A percentile compares a stretch with the other conserved stretches of the same genome.
Conservation (phyloP, 2,113 vertebrate genomes). For the Triplophysa rosa region DNA sequence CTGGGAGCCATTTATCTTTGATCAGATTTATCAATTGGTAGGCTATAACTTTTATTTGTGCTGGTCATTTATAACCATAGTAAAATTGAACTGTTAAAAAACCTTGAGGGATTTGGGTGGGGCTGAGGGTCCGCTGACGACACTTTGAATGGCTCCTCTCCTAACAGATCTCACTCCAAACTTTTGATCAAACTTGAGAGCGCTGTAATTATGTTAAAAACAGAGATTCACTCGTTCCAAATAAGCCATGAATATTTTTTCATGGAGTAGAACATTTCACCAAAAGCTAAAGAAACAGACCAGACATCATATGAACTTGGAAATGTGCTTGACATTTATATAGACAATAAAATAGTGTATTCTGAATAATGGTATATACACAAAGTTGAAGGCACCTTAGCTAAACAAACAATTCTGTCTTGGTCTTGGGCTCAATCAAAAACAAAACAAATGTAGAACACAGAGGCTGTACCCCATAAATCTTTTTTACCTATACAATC, state of each 20-base stretch:
- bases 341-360: constrained; percentile 60
- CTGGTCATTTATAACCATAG: too few species aligned
- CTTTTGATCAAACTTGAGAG: too few species aligned
- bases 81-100: too few species aligned
- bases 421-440: constrained; percentile 48
- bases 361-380: constrained; percentile 64
- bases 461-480: constrained; percentile 43
- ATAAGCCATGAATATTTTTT: not conserved
- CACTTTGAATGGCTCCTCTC: too few species aligned
- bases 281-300: constrained; percentile 34
- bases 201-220: too few species aligned
- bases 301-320: constrained; percentile 57
- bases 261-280: not conserved
- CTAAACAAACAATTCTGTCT: constrained; percentile 44
- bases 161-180: too few species aligned
- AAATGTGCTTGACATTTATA: constrained; percentile 73
- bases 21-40: too few species aligned
- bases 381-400: constrained; percentile 69
- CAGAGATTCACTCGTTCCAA: too few species aligned
- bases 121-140: too few species aligned
- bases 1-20: too few species aligned
- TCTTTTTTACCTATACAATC: constrained; percentile 54
- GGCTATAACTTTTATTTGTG: too few species aligned
- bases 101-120: too few species aligned
- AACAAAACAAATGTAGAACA: constrained; percentile 39